Evolutionary conservation across 1,140 invertebrate species (phyloP).

Genomic region (Riptortus pedestris): DNA sequence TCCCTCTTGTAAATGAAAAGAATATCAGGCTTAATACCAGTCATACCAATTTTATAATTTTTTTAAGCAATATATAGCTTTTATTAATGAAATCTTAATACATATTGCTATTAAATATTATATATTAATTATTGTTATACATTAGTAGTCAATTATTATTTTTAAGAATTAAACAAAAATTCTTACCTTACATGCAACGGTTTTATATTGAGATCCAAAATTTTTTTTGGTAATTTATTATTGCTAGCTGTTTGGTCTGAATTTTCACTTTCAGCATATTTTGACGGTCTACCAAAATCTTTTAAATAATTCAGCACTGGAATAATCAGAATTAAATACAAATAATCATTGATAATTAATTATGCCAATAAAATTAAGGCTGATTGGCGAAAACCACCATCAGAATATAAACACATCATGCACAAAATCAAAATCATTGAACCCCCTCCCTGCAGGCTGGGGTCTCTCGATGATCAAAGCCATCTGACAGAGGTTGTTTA

Average conservation of each 20-base stretch:
- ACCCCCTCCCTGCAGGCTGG: too few relatives aligned
- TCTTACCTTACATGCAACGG: neutral
- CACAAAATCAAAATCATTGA: too few relatives aligned
- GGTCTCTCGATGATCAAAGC: too few relatives aligned
- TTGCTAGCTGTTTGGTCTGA: neutral
- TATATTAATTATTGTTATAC: too few relatives aligned
- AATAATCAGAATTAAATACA: neutral
- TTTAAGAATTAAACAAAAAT: neutral
- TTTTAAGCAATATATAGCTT: too few relatives aligned
- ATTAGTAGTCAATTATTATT: neutral
- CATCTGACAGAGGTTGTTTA: too few relatives aligned
- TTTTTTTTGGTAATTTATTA: neutral
- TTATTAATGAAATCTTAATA: too few relatives aligned
- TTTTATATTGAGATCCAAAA: neutral
- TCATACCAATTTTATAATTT: too few relatives aligned
- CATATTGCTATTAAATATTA: too few relatives aligned
- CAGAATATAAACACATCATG: too few relatives aligned
- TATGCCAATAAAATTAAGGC: neutral
- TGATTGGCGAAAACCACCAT: neutral
- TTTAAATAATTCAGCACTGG: slow-evolving; percentile 1
- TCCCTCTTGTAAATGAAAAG: too few relatives aligned
- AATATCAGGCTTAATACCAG: too few relatives aligned
- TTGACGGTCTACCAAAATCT: neutral
- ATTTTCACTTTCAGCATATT: neutral
- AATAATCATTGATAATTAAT: neutral